Evolutionary conservation across 2,113 vertebrate species (phyloP), one percentile per base, ranked within the genome.

Genomic region (Phylloscopus whistleri): DNA sequence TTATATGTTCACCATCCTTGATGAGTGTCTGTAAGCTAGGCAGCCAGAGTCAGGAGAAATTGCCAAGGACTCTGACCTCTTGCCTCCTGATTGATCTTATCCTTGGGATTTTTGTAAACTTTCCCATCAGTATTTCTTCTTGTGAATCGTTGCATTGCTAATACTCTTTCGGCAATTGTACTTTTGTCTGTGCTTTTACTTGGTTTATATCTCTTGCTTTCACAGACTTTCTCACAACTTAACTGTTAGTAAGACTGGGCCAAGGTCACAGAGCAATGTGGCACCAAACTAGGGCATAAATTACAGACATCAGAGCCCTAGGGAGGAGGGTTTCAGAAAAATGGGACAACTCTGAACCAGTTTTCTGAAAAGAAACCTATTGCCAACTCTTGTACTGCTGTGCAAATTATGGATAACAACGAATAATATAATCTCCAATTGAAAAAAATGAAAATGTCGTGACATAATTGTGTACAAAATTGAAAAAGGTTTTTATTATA

Each of bases 271-370:
- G 44, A 93, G 11, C 11, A 64, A 27, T 6, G 30, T 48, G 49
- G 17, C 35, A 90, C 35, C 37, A 87, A 95, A 93, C 22, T 72
- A 68, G 75, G 49, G 22, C 70, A 87, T 75, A 89, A 78, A 84
- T 94, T 83, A 81, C 30, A 60, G 48, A 72, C 11, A 60, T 8
- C 11, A 49, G 37, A 91, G 41, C 70, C 58, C 31, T 31, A 33
- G 58, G 66, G 84, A 94, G 6, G 3, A 85, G 4, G 6, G 19
- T 35, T 75, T 48, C 30, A 64, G 70, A 59, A 91, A 96, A 94
- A 64, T 85, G n/a, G 84, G 59, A 64, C 53, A 79, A 12, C 23
- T 69, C 49, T 89, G 55, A 87, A 73, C n/a, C 16, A 87, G 31
- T 85, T 91, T 93, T 78, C 62, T 69, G 35, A 49, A 92, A 85